Conservation (phyloP, 2,797 vertebrate species). For the Luscinia megarhynchos region DNA sequence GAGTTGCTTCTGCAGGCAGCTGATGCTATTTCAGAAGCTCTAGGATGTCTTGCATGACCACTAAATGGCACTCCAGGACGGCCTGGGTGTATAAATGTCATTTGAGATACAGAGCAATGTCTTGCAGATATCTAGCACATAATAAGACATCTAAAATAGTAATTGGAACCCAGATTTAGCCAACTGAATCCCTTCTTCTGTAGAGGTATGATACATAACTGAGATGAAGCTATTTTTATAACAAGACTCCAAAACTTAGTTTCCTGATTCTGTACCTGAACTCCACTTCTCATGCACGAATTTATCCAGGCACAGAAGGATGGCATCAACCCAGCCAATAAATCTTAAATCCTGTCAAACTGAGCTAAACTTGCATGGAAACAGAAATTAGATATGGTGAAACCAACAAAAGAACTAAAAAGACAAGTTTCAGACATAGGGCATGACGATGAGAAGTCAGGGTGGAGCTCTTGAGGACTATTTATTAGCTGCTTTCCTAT, state of each 20-base stretch:
- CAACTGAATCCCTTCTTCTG: background rate
- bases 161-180: background rate
- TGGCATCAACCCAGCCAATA: background rate
- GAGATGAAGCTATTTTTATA: background rate
- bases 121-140: background rate
- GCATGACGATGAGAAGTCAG: background rate
- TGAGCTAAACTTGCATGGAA: background rate
- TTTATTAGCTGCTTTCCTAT: background rate
- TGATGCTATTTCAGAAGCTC: background rate
- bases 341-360: background rate
- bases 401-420: background rate
- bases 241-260: background rate
- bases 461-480: background rate
- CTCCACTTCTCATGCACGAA: background rate
- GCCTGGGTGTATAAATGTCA: accelerated
- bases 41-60: background rate
- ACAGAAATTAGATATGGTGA: background rate
- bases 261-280: background rate
- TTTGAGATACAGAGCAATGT: background rate
- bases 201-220: accelerated
- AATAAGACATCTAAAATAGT: background rate
- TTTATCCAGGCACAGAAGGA: background rate
- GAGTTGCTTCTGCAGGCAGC: background rate
- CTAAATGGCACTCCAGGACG: background rate
- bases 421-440: accelerated